phyloP scores from a whole-genome alignment of 2,888 invertebrate species.

The Ornithoptera alexandrae region DNA sequence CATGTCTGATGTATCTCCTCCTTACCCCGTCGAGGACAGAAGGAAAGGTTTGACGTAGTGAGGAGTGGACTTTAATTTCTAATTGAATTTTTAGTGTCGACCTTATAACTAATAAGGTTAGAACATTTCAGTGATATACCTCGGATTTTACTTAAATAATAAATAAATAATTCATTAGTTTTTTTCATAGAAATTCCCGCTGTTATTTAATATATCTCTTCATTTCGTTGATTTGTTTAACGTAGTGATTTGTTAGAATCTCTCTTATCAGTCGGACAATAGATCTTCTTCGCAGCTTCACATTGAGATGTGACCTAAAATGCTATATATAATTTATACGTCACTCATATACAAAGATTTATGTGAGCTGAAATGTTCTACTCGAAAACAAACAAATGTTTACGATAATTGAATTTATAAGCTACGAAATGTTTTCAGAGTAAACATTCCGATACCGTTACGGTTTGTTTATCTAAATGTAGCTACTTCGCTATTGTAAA shows the following conservation, averaged over 20 bases:
- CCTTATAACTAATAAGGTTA: too few species aligned
- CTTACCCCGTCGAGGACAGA: too few species aligned
- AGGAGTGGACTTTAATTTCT: too few species aligned
- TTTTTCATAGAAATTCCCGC: too few species aligned
- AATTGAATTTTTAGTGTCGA: too few species aligned
- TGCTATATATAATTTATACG: slow-evolving; percentile 10
- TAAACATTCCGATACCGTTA: slow-evolving; percentile 12
- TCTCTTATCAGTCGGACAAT: neutral
- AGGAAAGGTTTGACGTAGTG: too few species aligned
- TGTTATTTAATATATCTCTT: too few species aligned
- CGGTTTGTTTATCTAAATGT: slow-evolving; percentile 9
- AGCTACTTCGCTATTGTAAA: too few species aligned
- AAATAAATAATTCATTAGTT: too few species aligned
- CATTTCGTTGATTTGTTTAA: neutral
- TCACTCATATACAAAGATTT: slow-evolving; percentile 19
- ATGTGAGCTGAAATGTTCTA: slow-evolving; percentile 1
- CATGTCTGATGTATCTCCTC: too few species aligned
- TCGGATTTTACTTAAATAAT: too few species aligned
- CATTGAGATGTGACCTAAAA: slow-evolving; percentile 10
- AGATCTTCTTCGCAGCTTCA: slow-evolving; percentile 4
- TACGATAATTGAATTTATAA: slow-evolving; percentile 22
- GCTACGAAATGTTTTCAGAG: slow-evolving; percentile 9
- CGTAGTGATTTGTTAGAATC: neutral
- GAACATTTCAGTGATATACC: too few species aligned
- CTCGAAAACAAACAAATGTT: slow-evolving; percentile 9